Conservation (phyloP, 2,888 invertebrate species). For the Rhagium mordax region DNA sequence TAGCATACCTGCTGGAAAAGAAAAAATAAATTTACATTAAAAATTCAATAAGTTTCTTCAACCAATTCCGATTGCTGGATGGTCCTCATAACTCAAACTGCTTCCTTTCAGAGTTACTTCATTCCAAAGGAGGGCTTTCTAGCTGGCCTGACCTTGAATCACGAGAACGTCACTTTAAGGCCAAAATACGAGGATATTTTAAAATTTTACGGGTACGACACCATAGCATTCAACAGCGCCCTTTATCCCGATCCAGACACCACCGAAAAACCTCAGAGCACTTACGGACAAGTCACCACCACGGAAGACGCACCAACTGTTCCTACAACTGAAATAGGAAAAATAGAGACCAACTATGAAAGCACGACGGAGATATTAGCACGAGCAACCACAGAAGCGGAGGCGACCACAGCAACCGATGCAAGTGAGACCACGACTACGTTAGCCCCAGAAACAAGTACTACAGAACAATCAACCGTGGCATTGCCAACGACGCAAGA, state of each 20-base stretch:
- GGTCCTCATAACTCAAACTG: too few relatives aligned
- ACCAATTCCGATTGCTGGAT: too few relatives aligned
- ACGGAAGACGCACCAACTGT: slow-evolving; percentile 25
- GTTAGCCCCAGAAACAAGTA: slow-evolving; percentile 43
- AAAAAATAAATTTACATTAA: too few relatives aligned
- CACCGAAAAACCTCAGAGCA: slow-evolving; percentile 52
- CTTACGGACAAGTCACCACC: slow-evolving; percentile 24
- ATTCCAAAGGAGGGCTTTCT: slow-evolving; percentile 87
- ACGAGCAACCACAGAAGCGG: slow-evolving; percentile 32
- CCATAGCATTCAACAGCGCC: slow-evolving; percentile 71
- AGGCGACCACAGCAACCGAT: slow-evolving; percentile 53
- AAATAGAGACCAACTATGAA: background rate
- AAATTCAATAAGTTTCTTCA: too few relatives aligned
- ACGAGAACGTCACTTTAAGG: slow-evolving; percentile 83
- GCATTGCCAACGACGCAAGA: slow-evolving; percentile 7
- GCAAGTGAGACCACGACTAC: slow-evolving; percentile 57
- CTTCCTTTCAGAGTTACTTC: slow-evolving; percentile 88
- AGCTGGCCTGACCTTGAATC: slow-evolving; percentile 85
- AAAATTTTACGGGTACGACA: slow-evolving; percentile 86
- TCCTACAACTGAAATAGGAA: slow-evolving; percentile 22
- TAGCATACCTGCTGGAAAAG: too few relatives aligned
- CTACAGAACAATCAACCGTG: slow-evolving; percentile 37
- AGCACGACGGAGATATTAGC: background rate
- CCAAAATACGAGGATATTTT: slow-evolving; percentile 82
- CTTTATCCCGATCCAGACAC: slow-evolving; percentile 62